Base-by-base conservation (phyloP, 1,140 invertebrate genomes). In the Drosophila equinoxialis region DNA sequence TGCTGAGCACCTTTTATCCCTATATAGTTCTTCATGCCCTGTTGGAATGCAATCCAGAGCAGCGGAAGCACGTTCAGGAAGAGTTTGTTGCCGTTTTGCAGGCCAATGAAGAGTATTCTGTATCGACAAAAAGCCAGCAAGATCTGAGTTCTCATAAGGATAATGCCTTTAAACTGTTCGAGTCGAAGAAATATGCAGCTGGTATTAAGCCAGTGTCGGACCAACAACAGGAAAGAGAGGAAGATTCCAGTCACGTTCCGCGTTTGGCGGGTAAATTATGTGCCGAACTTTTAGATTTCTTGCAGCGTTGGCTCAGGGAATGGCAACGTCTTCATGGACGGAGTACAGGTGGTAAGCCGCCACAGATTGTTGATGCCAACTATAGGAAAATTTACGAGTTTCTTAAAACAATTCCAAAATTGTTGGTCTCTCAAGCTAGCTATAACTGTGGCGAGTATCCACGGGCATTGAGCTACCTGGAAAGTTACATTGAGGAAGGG, bases 381-480 rank as follows among this genome's bases (percentile, higher is more conserved):
- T 93, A 91, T 35, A 60, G 70, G 23, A 80, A 77, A 23, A 77
- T 94, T 61, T 78, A 94, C 61, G 91, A 93, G 74, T 93, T 96
- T 92, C 75, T 94, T 75, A 78, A 92, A 41, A 87, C 93, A 71
- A 94, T 97, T 63, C 94, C 95, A 65, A 95, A 95, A 80, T 82
- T 95, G n/a, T 90, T 94, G 17, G 93, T 96, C 58, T 94, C 96
- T 1, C 92, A 94, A 30, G 95, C 95, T 30, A 96, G 96, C 80
- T 96, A 95, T 77, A 93, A 94, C 11, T 96, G 95, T 62, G 94
- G 94, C 0, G 96, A 97, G 81, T 94, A 96, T 84, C 94, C 96
- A 58, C 92, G 96, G 13, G 95, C 96, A 0, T 77, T 97, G 17
- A 94, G 96, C 82, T 97, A 96, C 81, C 80, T 96, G 17, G 96